Evolutionary conservation across 2,113 vertebrate genomes (phyloP).

Genomic region (Raja brachyura): DNA sequence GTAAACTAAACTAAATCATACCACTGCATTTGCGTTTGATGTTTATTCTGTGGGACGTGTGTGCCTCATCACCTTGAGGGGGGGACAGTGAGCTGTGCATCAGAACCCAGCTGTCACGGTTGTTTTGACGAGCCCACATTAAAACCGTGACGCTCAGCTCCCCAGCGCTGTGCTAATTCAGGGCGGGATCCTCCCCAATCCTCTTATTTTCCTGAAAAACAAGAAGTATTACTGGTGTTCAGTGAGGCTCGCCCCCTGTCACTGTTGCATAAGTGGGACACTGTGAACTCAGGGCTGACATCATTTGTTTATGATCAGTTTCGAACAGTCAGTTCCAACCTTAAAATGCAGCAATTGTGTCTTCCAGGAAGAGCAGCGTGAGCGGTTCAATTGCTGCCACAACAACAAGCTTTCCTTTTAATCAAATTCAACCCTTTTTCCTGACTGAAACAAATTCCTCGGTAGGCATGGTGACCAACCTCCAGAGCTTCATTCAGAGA

Average conservation of each 20-base stretch:
- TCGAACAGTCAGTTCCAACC: constrained; percentile 8
- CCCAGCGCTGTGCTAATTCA: not conserved
- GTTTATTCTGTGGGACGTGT: too few species aligned
- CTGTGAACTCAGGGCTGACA: not conserved
- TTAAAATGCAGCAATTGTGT: not conserved
- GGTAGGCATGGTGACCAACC: not conserved
- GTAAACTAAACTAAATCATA: too few species aligned
- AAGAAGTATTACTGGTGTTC: not conserved
- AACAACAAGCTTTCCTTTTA: not conserved
- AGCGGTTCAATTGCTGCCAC: not conserved
- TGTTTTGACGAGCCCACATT: too few species aligned
- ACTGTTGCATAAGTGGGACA: not conserved
- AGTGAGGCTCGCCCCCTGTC: too few species aligned
- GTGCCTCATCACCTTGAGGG: too few species aligned
- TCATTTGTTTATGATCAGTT: not conserved
- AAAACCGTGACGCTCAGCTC: not conserved
- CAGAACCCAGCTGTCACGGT: too few species aligned
- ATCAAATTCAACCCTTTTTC: not conserved
- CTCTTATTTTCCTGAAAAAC: not conserved
- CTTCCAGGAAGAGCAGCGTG: not conserved
- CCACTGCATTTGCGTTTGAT: too few species aligned
- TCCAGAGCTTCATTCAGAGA: not conserved
- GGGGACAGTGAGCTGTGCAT: too few species aligned
- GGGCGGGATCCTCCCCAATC: not conserved
- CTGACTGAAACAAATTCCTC: not conserved